Percentiles rank a stretch among this genome's conserved stretches.
Evolutionary conservation across 2,113 vertebrate species (phyloP).

Genomic region (Platanista minor): DNA sequence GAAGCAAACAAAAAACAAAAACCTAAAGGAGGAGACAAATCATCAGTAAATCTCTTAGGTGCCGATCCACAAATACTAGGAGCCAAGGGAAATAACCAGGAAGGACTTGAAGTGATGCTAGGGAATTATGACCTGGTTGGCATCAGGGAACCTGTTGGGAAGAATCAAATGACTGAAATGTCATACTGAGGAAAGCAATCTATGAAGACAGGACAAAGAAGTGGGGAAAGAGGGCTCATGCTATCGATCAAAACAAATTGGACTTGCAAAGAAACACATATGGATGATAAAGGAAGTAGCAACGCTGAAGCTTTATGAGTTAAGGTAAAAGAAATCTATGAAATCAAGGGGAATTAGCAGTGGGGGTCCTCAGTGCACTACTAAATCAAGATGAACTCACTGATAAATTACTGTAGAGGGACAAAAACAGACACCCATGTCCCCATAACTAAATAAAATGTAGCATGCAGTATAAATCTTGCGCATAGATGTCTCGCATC

Average conservation of each 20-base stretch:
- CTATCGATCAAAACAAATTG: constrained; percentile 28
- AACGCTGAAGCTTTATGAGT: not conserved
- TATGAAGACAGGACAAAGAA: constrained; percentile 42
- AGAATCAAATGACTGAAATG: constrained; percentile 61
- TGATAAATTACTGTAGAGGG: constrained; percentile 30
- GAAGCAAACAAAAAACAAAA: constrained; percentile 52
- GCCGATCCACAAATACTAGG: not conserved
- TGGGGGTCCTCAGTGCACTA: not conserved
- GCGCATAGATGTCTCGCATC: not conserved
- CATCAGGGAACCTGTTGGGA: constrained; percentile 25
- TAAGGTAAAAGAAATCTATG: constrained; percentile 52
- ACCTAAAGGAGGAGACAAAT: constrained; percentile 38
- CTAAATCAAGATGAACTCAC: constrained; percentile 52
- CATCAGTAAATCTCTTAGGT: constrained; percentile 16
- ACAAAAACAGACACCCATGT: constrained; percentile 5
- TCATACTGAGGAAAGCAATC: constrained; percentile 52
- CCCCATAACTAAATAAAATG: constrained; percentile 56
- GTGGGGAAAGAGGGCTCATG: not conserved
- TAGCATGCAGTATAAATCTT: not conserved
- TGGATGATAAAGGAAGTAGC: constrained; percentile 24
- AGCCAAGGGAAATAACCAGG: constrained; percentile 51
- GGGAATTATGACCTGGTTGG: constrained; percentile 45
- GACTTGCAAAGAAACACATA: constrained; percentile 13
- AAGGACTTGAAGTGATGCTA: constrained; percentile 50
- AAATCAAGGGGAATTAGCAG: constrained; percentile 65